Percentiles rank a stretch among this genome's conserved stretches.
These are phyloP conservation scores for Drosophila ezoana DNA, from an alignment of 2,888 invertebrate genomes.

Conservation along the genomic window DNA sequence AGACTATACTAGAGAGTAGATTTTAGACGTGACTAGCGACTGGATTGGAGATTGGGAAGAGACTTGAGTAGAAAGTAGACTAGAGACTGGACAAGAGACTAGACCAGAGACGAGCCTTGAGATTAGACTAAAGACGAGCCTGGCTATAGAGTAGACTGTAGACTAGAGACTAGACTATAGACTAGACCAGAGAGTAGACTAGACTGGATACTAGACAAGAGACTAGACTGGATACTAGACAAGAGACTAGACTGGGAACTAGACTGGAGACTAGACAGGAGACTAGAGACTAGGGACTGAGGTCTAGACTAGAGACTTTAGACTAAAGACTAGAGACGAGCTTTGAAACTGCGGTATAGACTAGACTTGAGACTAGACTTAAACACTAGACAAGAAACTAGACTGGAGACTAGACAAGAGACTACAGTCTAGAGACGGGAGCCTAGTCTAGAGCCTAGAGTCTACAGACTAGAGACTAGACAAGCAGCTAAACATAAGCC, in stretches of 20 bases:
- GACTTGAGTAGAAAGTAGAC: neutral
- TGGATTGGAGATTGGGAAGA: neutral
- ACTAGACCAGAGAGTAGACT: too few relatives aligned
- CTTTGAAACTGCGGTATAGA: too few relatives aligned
- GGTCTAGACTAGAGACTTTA: neutral
- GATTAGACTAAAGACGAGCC: too few relatives aligned
- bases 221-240: neutral
- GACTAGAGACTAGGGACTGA: conserved; percentile 5
- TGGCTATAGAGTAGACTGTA: too few relatives aligned
- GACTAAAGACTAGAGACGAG: neutral
- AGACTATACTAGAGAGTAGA: neutral
- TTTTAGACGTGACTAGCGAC: neutral
- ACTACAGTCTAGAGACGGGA: neutral
- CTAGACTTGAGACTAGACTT: neutral
- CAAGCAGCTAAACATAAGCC: neutral
- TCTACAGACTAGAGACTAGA: neutral
- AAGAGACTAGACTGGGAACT: neutral
- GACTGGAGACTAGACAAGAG: neutral
- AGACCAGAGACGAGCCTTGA: neutral
- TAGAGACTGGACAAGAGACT: neutral
- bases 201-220: neutral
- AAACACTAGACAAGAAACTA: neutral
- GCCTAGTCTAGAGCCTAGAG: neutral
- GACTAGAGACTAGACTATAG: too few relatives aligned
- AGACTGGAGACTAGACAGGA: neutral